A percentile compares a stretch with the other conserved stretches of the same genome.
These are phyloP conservation scores for Drosophila paranaensis DNA, from an alignment of 2,888 invertebrate genomes.

Conservation along the genomic window DNA sequence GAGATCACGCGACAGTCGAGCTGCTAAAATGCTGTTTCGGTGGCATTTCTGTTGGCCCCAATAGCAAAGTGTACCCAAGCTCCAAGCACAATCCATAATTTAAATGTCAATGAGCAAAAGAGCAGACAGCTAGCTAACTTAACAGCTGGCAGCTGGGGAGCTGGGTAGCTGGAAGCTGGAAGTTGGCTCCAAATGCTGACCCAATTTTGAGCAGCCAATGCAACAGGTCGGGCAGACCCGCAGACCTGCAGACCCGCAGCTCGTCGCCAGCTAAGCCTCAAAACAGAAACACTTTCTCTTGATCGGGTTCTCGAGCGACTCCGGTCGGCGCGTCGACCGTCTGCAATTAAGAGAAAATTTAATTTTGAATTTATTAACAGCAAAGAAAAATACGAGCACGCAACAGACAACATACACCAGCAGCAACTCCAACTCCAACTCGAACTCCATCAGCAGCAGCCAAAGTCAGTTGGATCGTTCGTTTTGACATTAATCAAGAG, in stretches of 20 bases:
- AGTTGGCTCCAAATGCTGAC: constrained; percentile 41
- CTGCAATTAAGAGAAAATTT: constrained; percentile 79
- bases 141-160: constrained; percentile 38
- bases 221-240: constrained; percentile 29
- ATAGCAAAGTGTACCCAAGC: constrained; percentile 50
- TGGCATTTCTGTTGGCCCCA: constrained; percentile 67
- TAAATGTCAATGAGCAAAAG: constrained; percentile 72
- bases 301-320: constrained; percentile 62
- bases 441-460: neutral
- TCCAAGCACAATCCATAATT: constrained; percentile 56
- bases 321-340: constrained; percentile 37
- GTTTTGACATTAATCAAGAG: constrained; percentile 74
- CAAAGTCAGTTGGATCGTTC: constrained; percentile 56
- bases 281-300: constrained; percentile 73
- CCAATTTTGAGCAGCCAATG: constrained; percentile 58
- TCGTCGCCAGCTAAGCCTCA: constrained; percentile 35
- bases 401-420: neutral
- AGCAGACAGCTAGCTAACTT: constrained; percentile 33
- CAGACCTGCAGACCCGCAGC: constrained; percentile 32
- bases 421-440: neutral
- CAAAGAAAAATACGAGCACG: constrained; percentile 31
- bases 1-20: constrained; percentile 68
- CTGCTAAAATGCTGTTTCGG: constrained; percentile 54
- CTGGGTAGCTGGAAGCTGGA: constrained; percentile 2
- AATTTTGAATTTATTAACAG: constrained; percentile 79